These are phyloP conservation scores for Oreochromis tanganicae DNA, from an alignment of 2,113 vertebrate genomes.

Conservation along the genomic window DNA sequence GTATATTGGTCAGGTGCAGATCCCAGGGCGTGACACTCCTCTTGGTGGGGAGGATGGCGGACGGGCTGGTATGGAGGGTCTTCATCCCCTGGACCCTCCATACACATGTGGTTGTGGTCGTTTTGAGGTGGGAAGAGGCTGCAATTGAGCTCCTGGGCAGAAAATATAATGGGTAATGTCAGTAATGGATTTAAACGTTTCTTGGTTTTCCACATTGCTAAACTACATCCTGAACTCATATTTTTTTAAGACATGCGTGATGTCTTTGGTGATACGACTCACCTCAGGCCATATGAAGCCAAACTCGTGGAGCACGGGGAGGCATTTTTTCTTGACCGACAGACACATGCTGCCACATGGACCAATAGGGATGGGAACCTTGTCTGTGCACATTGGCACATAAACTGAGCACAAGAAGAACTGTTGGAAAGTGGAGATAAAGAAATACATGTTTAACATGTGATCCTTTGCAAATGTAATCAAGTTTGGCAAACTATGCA, in stretches of 20 bases:
- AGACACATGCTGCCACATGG: slow-evolving; percentile 97
- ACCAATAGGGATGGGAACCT: slow-evolving; percentile 96
- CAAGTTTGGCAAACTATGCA: background rate
- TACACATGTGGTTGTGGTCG: slow-evolving; percentile 98
- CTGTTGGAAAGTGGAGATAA: slow-evolving; percentile 52
- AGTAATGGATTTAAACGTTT: background rate
- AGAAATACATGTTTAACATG: background rate
- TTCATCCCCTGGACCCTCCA: slow-evolving; percentile 95
- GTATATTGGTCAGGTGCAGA: slow-evolving; percentile 86
- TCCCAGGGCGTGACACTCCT: slow-evolving; percentile 86
- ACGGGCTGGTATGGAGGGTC: slow-evolving; percentile 80
- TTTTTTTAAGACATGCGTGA: background rate
- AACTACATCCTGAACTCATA: background rate
- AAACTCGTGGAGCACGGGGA: slow-evolving; percentile 93
- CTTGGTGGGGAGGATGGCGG: slow-evolving; percentile 84
- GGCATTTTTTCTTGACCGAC: slow-evolving; percentile 91
- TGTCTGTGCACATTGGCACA: slow-evolving; percentile 98
- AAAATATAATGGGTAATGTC: background rate
- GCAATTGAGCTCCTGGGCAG: slow-evolving; percentile 82
- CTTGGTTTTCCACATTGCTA: background rate
- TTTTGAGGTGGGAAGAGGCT: slow-evolving; percentile 97
- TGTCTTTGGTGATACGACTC: background rate
- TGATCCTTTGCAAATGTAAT: background rate
- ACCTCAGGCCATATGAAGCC: slow-evolving; percentile 94
- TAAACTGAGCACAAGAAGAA: slow-evolving; percentile 98